A percentile compares a stretch with the other conserved stretches of the same genome.
Evolutionary conservation across 1,140 invertebrate genomes (phyloP).

Genomic region (Drosophila persimilis): DNA sequence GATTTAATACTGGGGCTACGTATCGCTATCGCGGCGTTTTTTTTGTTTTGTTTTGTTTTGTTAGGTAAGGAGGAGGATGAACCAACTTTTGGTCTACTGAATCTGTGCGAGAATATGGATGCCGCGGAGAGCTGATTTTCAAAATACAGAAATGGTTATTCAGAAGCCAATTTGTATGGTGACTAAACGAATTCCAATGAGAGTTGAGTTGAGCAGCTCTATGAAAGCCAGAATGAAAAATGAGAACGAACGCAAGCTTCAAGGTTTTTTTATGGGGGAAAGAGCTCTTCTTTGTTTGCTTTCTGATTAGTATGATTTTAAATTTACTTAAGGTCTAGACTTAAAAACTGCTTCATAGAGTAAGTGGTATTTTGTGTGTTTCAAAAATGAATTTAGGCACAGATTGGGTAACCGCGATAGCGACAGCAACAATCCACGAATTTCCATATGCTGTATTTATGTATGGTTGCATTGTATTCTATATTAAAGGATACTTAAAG

Average conservation of each 20-base stretch:
- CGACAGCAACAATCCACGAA: conserved; percentile 83
- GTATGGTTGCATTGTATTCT: conserved; percentile 17
- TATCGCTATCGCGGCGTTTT: conserved; percentile 82
- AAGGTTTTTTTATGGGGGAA: conserved; percentile 58
- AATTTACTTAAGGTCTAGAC: conserved; percentile 51
- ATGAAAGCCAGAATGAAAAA: conserved; percentile 53
- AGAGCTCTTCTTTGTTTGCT: conserved; percentile 13
- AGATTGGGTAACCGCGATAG: conserved; percentile 83
- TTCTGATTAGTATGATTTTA: conserved; percentile 43
- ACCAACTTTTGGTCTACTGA: conserved; percentile 59
- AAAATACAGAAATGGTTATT: conserved; percentile 52
- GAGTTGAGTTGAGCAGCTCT: conserved; percentile 22
- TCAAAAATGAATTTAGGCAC: conserved; percentile 77
- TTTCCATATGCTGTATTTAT: conserved; percentile 69
- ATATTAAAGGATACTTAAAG: conserved; percentile 26
- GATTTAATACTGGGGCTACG: conserved; percentile 53
- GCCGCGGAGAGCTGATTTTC: conserved; percentile 40
- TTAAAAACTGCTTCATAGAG: conserved; percentile 26
- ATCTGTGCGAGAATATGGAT: conserved; percentile 71
- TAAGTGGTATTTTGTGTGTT: conserved; percentile 39
- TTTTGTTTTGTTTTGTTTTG: conserved; percentile 18
- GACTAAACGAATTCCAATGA: conserved; percentile 43
- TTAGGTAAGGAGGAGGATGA: conserved; percentile 40
- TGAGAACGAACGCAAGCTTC: conserved; percentile 60
- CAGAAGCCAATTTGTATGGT: conserved; percentile 59